Evolutionary conservation across 1,140 invertebrate species (phyloP), one percentile per base, ranked within the genome.

Genomic region (Antheraea pernyi): DNA sequence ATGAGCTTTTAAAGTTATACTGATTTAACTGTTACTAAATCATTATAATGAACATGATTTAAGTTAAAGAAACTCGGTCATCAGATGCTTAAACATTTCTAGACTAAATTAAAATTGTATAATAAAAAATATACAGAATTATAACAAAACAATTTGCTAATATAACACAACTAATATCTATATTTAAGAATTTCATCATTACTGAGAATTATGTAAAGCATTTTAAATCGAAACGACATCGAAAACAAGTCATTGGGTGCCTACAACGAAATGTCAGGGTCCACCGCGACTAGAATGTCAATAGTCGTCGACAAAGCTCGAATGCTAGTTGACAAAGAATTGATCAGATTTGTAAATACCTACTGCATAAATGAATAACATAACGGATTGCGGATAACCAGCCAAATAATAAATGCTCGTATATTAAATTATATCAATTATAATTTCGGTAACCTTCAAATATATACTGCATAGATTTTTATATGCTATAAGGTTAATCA

Each of bases 231-330:
- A 77, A 73, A 73, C 22, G 22, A 30, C 70, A 73, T 72, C 70
- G 66, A 77, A 79, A 84, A 78, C 71, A 72, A 69, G 71, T 78
- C 72, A 75, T 76, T 72, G 71, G 72, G 59, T 72, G 77, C 64
- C 69, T 75, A 77, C 71, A 77, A 69, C 82, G 72, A 89, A 91
- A 91, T 91, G 88, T 91, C 88, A 91, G 85, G 88, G 87, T 85
- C 85, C 80, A 68, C 46, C 71, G 64, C 70, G 74, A 74, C 76
- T 77, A 79, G 72, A 91, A 88, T 85, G 80, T 76, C 86, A 84
- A 72, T 74, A 77, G 65, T 79, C 79, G 73, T 70, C 77, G 75
- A 65, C 73, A 72, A 76, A 77, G 68, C 39, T 64, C 66, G 67
- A 67, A 36, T 68, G 61, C 65, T 61, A 71, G 71, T 65, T 59